Percentiles rank a stretch among this genome's conserved stretches.
Conservation (phyloP, 1,140 invertebrate genomes). For the Drosophila bocqueti region DNA sequence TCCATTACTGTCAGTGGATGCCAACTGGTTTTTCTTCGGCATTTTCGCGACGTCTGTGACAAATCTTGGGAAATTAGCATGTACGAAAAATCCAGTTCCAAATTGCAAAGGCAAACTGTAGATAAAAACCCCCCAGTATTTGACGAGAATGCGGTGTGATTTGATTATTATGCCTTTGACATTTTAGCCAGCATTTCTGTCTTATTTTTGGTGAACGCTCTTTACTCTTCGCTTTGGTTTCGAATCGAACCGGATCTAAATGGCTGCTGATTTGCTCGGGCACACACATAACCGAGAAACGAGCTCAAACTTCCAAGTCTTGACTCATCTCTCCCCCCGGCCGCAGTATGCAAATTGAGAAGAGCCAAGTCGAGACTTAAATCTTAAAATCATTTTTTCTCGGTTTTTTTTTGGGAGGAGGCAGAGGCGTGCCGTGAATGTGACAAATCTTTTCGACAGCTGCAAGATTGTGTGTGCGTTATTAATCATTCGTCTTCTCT, state of each 20-base stretch:
- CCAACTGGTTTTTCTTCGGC: slow-evolving; percentile 57
- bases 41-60: slow-evolving; percentile 31
- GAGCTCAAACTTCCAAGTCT: slow-evolving; percentile 37
- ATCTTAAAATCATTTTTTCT: slow-evolving; percentile 1
- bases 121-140: slow-evolving; percentile 1
- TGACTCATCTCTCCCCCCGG: slow-evolving; percentile 43
- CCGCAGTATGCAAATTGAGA: slow-evolving; percentile 58
- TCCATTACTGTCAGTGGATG: slow-evolving; percentile 54
- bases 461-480: background rate
- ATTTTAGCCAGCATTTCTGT: slow-evolving; percentile 56
- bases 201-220: slow-evolving; percentile 15
- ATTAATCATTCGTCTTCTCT: slow-evolving; percentile 42
- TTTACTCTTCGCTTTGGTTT: slow-evolving; percentile 41
- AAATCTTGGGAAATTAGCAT: slow-evolving; percentile 53
- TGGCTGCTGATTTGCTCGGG: slow-evolving; percentile 58
- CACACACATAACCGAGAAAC: slow-evolving; percentile 46
- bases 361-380: slow-evolving; percentile 33
- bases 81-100: slow-evolving; percentile 33
- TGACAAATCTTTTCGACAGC: slow-evolving; percentile 45
- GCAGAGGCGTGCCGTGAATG: slow-evolving; percentile 49
- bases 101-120: slow-evolving; percentile 16
- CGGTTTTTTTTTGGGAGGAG: background rate
- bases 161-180: slow-evolving; percentile 73
- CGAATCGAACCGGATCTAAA: slow-evolving; percentile 79
- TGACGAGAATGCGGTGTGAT: slow-evolving; percentile 47